Evolutionary conservation across 2,113 vertebrate species (phyloP), one percentile per base, ranked within the genome.

Genomic region (Sylvia atricapilla): DNA sequence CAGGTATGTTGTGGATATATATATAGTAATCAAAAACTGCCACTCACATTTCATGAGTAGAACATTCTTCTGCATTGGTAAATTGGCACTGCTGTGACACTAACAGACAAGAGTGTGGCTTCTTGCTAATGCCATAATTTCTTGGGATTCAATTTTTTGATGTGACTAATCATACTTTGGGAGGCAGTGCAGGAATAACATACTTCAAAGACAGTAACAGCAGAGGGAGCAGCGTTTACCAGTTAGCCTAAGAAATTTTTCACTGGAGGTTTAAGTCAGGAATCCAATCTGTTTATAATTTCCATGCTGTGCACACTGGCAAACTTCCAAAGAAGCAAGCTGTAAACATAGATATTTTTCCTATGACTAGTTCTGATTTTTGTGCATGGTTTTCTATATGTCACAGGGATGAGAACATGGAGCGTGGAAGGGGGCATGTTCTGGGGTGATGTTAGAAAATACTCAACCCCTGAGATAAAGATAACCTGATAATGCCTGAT

Each of bases 291-390:
- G 88, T 95, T 96, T 95, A 73, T 95, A 33, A 89, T 94, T 96
- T 84, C 60, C 66, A 76, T 86, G 70, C 86, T 73, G 93, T 81
- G 74, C 37, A 2, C 17, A 0, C 30, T 94, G 93, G 95, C 92
- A 35, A 68, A 8, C 76, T 64, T 89, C 90, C 94, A 89, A 39
- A 83, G 86, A 23, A 87, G 60, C 56, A 30, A 94, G 80, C 80
- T 93, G 77, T 92, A 94, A 96, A 95, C 94, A 94, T 9, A 41
- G 90, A 83, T 94, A 33, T 73, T 87, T 95, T 94, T 84, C 90
- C 73, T 95, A 58, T 96, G 90, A 77, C 79, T 95, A 25, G 56
- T 59, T 83, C 60, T 66, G 56, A 60, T 84, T 90, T 89, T 43
- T 53, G 18, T 56, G 33, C 69, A 62, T 89, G 31, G 5, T 14